phyloP scores from a whole-genome alignment of 2,113 vertebrate species.

The Oceanites oceanicus region DNA sequence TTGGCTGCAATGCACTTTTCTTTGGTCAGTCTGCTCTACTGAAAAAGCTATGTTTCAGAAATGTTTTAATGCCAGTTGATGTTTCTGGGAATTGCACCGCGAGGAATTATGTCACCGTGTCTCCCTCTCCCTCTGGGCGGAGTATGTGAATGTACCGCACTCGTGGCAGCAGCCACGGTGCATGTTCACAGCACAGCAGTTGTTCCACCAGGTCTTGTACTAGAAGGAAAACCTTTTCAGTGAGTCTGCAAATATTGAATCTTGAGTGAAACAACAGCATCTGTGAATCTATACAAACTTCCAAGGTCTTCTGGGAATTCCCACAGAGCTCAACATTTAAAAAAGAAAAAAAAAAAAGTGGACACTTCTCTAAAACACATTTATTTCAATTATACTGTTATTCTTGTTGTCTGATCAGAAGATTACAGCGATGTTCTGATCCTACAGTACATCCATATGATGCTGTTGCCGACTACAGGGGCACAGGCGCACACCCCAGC shows the following conservation, averaged over 20 bases:
- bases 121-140: neutral
- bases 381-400: neutral
- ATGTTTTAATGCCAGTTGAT: neutral
- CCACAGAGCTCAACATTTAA: neutral
- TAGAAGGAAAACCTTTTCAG: neutral
- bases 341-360: neutral
- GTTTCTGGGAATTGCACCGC: neutral
- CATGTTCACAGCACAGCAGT: neutral
- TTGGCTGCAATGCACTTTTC: neutral
- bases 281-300: neutral
- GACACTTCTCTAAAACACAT: neutral
- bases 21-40: neutral
- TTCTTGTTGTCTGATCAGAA: neutral
- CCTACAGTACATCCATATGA: accelerated
- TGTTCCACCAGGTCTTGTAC: neutral
- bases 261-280: neutral
- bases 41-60: neutral
- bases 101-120: neutral
- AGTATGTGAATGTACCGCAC: accelerated
- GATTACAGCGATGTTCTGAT: too few relatives aligned
- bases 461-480: neutral
- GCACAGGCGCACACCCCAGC: neutral
- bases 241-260: neutral
- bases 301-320: neutral
- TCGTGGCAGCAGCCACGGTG: too few relatives aligned